phyloP scores from a whole-genome alignment of 2,113 vertebrate genomes.

The Poeciliopsis retropinna region DNA sequence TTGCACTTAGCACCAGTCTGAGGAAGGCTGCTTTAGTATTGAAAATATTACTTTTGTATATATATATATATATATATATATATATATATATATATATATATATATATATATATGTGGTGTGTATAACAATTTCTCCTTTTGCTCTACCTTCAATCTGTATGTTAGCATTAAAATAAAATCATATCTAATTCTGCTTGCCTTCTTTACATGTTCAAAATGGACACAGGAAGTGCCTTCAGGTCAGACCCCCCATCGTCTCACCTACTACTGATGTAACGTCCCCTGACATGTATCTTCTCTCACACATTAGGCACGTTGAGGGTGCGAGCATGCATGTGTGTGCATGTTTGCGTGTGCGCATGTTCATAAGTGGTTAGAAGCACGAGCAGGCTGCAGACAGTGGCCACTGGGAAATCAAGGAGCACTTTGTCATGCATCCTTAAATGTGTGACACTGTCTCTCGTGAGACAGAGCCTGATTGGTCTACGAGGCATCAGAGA shows the following conservation, averaged over 20 bases:
- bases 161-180: neutral
- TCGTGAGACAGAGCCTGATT: slow-evolving; percentile 80
- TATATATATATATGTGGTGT: too few species aligned
- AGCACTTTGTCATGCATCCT: slow-evolving; percentile 86
- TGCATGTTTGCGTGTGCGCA: slow-evolving; percentile 9
- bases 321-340: slow-evolving; percentile 16
- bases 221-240: slow-evolving; percentile 11
- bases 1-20: neutral
- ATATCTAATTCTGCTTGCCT: neutral
- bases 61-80: too few species aligned
- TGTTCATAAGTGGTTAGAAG: slow-evolving; percentile 46
- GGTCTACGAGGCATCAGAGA: slow-evolving; percentile 79
- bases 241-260: slow-evolving; percentile 31
- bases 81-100: too few species aligned
- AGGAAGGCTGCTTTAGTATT: neutral
- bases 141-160: neutral
- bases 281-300: slow-evolving; percentile 58
- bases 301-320: slow-evolving; percentile 54
- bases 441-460: slow-evolving; percentile 83
- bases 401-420: slow-evolving; percentile 85
- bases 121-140: too few species aligned
- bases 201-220: slow-evolving; percentile 31
- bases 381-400: slow-evolving; percentile 71
- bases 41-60: neutral
- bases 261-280: slow-evolving; percentile 48